These are phyloP conservation scores for Drosophila tani DNA, from an alignment of 1,140 invertebrate genomes.

Conservation along the genomic window DNA sequence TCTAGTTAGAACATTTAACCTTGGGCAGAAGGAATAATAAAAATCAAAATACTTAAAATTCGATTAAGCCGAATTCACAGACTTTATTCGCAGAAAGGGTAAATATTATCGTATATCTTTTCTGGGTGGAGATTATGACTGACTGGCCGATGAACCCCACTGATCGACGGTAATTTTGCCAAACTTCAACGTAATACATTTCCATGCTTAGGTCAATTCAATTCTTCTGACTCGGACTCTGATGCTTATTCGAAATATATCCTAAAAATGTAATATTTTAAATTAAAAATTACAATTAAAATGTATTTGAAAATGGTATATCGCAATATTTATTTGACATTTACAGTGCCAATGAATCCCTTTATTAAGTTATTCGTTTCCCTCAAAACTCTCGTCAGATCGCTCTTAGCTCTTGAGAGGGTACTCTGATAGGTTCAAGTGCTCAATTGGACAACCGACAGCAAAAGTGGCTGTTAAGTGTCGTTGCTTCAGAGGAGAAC, in stretches of 20 bases:
- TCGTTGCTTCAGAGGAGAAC: conserved; percentile 10
- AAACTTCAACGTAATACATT: conserved; percentile 58
- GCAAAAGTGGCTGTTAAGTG: conserved; percentile 14
- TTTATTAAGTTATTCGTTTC: background rate
- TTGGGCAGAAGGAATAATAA: background rate
- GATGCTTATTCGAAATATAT: background rate
- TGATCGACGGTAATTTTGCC: conserved; percentile 28
- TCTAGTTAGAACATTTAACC: background rate
- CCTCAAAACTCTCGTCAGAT: background rate
- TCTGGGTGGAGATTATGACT: conserved; percentile 8
- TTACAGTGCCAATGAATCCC: background rate
- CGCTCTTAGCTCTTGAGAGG: background rate
- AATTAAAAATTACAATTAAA: too few species aligned
- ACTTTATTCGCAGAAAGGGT: background rate
- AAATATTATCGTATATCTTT: background rate
- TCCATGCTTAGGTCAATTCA: conserved; percentile 39
- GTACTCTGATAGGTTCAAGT: conserved; percentile 21
- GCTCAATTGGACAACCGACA: conserved; percentile 16
- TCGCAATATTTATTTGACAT: too few species aligned
- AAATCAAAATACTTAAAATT: background rate
- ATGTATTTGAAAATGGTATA: too few species aligned
- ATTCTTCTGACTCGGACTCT: background rate
- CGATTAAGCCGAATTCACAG: background rate
- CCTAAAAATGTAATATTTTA: too few species aligned
- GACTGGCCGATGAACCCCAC: conserved; percentile 26